Conservation (phyloP, 2,797 vertebrate species). For the Onychomys torridus region DNA sequence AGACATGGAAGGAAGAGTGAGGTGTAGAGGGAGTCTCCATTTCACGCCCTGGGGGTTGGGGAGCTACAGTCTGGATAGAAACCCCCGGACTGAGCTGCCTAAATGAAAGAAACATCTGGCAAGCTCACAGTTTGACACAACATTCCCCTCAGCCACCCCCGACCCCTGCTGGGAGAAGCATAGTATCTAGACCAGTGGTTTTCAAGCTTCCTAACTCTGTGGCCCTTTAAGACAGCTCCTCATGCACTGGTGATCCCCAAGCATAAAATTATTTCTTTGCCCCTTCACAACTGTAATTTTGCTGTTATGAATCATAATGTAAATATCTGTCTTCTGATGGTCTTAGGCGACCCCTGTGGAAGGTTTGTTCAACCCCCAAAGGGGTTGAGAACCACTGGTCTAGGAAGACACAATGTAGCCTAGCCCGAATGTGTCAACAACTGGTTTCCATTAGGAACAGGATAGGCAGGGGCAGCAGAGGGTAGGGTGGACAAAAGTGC, state of each 20-base stretch:
- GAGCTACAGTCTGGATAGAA: conserved; percentile 50
- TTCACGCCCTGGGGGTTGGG: conserved; percentile 24
- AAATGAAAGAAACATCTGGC: conserved; percentile 84
- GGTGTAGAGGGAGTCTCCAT: background rate
- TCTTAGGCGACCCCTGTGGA: background rate
- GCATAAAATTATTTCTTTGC: background rate
- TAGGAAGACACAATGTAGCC: conserved; percentile 64
- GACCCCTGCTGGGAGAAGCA: conserved; percentile 76
- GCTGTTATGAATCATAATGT: background rate
- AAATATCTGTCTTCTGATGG: background rate
- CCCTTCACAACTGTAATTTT: background rate
- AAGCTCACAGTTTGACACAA: conserved; percentile 79
- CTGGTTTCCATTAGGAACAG: conserved; percentile 36
- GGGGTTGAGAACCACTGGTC: background rate
- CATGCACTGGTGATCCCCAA: background rate
- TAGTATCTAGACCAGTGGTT: conserved; percentile 54
- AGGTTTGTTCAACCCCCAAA: background rate
- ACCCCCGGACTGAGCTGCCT: conserved; percentile 75
- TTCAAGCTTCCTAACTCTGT: background rate
- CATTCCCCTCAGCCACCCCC: conserved; percentile 68
- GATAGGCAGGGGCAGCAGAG: background rate
- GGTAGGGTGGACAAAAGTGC: background rate
- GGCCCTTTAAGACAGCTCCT: background rate
- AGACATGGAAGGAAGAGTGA: background rate
- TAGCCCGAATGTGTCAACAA: conserved; percentile 62